phyloP scores from a whole-genome alignment of 1,140 invertebrate genomes.

The Phortica variegata region DNA sequence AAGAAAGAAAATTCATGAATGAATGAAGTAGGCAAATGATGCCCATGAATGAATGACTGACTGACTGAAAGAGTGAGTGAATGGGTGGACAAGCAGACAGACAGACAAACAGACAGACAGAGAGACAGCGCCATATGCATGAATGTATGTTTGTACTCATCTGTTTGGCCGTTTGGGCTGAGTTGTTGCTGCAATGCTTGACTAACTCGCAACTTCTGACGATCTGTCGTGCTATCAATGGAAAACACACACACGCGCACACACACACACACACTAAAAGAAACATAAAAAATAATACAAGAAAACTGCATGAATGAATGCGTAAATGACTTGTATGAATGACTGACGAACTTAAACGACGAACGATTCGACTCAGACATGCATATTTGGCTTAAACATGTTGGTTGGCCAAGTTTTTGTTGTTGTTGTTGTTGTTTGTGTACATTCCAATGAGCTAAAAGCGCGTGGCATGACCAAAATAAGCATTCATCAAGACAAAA shows the following conservation, averaged over 20 bases:
- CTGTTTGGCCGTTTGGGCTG: background rate
- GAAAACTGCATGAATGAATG: constrained; percentile 25
- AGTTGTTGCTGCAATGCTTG: background rate
- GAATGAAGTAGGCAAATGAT: constrained; percentile 45
- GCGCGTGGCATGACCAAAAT: constrained; percentile 46
- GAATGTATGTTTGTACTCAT: constrained; percentile 3
- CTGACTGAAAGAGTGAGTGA: constrained; percentile 11
- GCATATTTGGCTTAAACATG: constrained; percentile 51
- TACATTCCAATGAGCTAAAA: constrained; percentile 6
- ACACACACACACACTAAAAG: no score
- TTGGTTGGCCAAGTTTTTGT: constrained; percentile 6
- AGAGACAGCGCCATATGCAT: background rate
- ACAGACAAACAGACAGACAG: background rate
- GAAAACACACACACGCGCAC: no score
- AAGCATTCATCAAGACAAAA: constrained; percentile 6
- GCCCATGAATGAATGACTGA: constrained; percentile 20
- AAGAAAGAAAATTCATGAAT: constrained; percentile 56
- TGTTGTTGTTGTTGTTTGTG: constrained; percentile 2
- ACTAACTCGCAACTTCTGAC: no score
- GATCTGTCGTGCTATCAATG: no score
- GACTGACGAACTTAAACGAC: constrained; percentile 38
- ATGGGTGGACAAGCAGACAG: constrained; percentile 10
- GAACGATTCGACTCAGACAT: constrained; percentile 44
- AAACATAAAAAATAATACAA: no score
- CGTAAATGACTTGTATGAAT: constrained; percentile 47